Base-by-base conservation (phyloP, 2,888 invertebrate genomes). In the Nomada fabriciana region DNA sequence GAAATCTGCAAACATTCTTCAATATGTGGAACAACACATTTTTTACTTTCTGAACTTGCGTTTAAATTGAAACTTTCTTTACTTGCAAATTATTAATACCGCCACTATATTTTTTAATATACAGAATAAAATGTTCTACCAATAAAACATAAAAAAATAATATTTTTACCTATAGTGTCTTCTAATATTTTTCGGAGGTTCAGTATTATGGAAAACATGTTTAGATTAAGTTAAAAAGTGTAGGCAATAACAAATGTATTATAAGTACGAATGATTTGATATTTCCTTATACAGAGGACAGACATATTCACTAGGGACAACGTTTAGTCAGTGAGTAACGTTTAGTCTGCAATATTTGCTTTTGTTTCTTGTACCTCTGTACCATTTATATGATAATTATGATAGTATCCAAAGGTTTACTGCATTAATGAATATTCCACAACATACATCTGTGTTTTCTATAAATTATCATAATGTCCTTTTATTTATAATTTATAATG, bases 131-230 rank as follows among this genome's bases (percentile, higher is more conserved):
- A 73, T 70, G 25, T n/a, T 67, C 29, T 25, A 63, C 11, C 15
- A 63, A 76, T 57, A 69, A 68, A 69, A 65, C 69, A 65, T 53
- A 52, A 60, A 76, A 74, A 77, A 78, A 65, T 61, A 43, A 59
- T 43, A 50, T 59, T 75, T 82, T 91, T 90, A 93, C 93, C 93
- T 89, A 92, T 90, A 64, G 86, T 76, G 73, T 88, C 83, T 79
- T 91, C 89, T 80, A 93, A 76, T 52, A 76, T 88, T 82, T 87
- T 85, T 85, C 86, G 89, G 43, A 90, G 55, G 68, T 89, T 75
- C 61, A 87, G 86, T 70, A 90, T 77, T 69, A 90, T 70, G 18
- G 91, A 86, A 85, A 90, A 89, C 92, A 92, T 92, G 73, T 86
- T 91, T 85, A 53, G 43, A 75, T 75, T 61, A 75, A 52, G 64